phyloP scores from a whole-genome alignment of 2,113 vertebrate species.

The Leptosomus discolor region DNA sequence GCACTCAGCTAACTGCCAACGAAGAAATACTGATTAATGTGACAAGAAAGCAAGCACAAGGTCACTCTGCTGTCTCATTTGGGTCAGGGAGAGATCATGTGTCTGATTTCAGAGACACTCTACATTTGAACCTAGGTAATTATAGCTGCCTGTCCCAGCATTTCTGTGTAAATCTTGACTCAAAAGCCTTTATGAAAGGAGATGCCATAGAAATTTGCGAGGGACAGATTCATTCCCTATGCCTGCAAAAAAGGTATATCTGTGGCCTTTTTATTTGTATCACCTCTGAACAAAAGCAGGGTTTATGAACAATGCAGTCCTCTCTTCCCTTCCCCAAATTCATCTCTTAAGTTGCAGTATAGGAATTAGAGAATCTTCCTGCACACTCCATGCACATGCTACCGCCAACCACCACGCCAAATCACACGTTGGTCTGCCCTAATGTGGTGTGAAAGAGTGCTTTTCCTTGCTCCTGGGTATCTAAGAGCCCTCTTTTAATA shows the following conservation, averaged over 20 bases:
- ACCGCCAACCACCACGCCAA: background rate
- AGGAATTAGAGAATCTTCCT: background rate
- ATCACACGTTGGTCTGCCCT: background rate
- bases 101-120: background rate
- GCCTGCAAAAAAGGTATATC: background rate
- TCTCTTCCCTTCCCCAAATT: background rate
- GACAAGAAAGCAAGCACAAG: background rate
- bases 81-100: background rate
- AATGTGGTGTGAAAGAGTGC: background rate
- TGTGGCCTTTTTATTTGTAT: background rate
- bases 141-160: background rate
- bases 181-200: background rate
- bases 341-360: background rate
- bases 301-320: background rate
- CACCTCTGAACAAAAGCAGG: background rate
- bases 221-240: background rate
- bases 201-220: background rate
- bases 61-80: background rate
- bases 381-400: background rate
- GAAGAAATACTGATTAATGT: background rate
- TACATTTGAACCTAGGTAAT: background rate
- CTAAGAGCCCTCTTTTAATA: background rate
- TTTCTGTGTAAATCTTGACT: background rate
- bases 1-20: fast-evolving
- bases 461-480: background rate